phyloP scores from a whole-genome alignment of 2,113 vertebrate genomes.

The Bolborhynchus lineola region DNA sequence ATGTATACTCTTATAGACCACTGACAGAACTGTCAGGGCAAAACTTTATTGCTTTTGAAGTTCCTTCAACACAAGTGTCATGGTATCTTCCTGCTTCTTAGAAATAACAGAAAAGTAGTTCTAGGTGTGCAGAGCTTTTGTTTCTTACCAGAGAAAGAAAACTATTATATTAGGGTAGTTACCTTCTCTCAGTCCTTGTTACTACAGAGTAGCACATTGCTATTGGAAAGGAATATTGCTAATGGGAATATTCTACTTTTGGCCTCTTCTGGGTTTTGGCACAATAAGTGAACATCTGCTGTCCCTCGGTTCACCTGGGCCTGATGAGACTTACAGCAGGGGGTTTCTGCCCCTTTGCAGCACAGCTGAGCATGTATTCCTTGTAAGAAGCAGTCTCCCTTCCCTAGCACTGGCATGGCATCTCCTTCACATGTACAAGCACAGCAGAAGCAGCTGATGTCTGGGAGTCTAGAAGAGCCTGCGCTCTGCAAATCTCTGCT shows the following conservation, averaged over 20 bases:
- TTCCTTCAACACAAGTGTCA: background rate
- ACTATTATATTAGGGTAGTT: background rate
- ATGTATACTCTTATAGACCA: background rate
- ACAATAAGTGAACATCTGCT: fast-evolving
- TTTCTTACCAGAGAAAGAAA: background rate
- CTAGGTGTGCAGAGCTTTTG: background rate
- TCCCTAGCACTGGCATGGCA: background rate
- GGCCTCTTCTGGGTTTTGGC: background rate
- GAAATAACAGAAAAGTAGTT: background rate
- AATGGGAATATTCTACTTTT: background rate
- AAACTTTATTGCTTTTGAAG: background rate
- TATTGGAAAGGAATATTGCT: background rate
- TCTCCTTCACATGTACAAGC: background rate
- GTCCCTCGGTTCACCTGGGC: background rate
- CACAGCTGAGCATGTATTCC: background rate
- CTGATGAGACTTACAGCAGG: background rate
- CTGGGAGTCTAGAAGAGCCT: background rate
- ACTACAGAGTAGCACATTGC: background rate
- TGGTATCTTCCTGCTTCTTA: background rate
- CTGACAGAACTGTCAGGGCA: background rate
- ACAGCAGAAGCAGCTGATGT: background rate
- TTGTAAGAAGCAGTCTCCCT: background rate
- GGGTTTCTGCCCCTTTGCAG: background rate
- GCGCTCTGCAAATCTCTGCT: background rate
- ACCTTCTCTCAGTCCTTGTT: background rate